Evolutionary conservation across 2,888 invertebrate species (phyloP).

Genomic region (Timema cristinae): DNA sequence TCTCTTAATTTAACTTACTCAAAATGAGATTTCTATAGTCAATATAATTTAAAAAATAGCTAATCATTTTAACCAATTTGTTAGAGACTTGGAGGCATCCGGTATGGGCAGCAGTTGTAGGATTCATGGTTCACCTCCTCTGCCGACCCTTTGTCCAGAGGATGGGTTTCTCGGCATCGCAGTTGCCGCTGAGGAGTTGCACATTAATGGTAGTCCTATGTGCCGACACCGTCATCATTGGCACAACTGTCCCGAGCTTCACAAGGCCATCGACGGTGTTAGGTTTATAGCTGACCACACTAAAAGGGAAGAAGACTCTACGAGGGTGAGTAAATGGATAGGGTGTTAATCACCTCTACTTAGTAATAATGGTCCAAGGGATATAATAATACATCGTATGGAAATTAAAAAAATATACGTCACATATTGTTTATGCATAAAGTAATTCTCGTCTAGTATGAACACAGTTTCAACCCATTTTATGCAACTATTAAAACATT

Average conservation of each 20-base stretch:
- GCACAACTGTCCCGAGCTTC: constrained; percentile 87
- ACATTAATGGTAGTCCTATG: constrained; percentile 45
- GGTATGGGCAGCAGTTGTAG: constrained; percentile 51
- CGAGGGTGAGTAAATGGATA: constrained; percentile 60
- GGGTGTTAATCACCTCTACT: too few species aligned
- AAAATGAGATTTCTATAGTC: too few species aligned
- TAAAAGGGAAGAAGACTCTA: constrained; percentile 85
- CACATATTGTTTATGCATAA: too few species aligned
- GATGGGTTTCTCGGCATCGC: constrained; percentile 37
- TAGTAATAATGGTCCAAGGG: too few species aligned
- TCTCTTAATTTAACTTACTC: too few species aligned
- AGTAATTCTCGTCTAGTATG: too few species aligned
- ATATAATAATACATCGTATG: too few species aligned
- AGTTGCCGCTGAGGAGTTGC: constrained; percentile 44
- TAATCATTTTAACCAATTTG: constrained; percentile 18
- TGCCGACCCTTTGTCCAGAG: constrained; percentile 35
- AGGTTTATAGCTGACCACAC: constrained; percentile 91
- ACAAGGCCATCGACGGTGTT: constrained; percentile 89
- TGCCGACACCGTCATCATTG: constrained; percentile 68
- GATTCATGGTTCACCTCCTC: constrained; percentile 51
- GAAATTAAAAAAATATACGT: too few species aligned
- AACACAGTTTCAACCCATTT: too few species aligned
- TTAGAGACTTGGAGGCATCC: constrained; percentile 55
- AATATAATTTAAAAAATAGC: too few species aligned
- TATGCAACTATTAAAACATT: too few species aligned